Evolutionary conservation across 2,797 vertebrate species (phyloP).

Genomic region (Sebastolobus altivelis): DNA sequence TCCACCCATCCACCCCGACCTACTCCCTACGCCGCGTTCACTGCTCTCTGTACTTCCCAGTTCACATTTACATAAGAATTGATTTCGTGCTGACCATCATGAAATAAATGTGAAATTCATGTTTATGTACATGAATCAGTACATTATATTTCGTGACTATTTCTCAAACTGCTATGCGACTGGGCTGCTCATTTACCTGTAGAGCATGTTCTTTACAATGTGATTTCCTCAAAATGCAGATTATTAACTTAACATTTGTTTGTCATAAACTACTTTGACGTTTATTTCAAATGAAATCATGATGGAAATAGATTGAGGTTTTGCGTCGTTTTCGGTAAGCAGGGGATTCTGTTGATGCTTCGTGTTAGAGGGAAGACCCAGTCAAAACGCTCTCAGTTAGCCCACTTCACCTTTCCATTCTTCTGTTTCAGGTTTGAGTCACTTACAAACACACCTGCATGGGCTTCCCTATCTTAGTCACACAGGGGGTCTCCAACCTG

Average conservation of each 20-base stretch:
- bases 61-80: too few species aligned
- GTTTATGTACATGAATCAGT: too few species aligned
- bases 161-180: too few species aligned
- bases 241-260: neutral
- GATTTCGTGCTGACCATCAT: too few species aligned
- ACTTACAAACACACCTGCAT: conserved; percentile 70
- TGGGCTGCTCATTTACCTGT: neutral
- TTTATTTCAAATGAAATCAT: conserved; percentile 36
- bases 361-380: conserved; percentile 64
- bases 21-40: too few species aligned
- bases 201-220: neutral
- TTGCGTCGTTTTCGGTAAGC: conserved; percentile 44
- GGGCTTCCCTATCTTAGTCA: conserved; percentile 83
- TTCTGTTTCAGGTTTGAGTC: conserved; percentile 70
- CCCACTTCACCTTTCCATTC: conserved; percentile 80
- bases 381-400: conserved; percentile 66
- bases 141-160: too few species aligned
- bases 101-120: too few species aligned
- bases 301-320: conserved; percentile 37
- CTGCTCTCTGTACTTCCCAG: too few species aligned
- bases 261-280: neutral
- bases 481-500: conserved; percentile 70
- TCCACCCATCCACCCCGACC: too few species aligned
- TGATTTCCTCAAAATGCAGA: neutral
- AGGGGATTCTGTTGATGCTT: conserved; percentile 78